Conservation (phyloP, 2,113 vertebrate genomes). For the Macaca mulatta region DNA sequence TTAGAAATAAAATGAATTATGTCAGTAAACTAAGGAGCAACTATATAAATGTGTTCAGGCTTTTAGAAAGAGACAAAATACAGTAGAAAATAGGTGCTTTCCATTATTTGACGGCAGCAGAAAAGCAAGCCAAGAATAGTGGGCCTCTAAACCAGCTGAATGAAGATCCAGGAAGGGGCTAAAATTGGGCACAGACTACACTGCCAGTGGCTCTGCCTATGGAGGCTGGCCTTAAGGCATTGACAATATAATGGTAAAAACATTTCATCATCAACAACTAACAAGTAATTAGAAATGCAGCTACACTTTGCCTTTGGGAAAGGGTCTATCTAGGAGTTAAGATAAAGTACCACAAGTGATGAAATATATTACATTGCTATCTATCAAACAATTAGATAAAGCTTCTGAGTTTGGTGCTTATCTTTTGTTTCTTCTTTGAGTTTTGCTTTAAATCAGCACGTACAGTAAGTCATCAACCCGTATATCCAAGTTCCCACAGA, state of each 20-base stretch:
- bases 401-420: not conserved
- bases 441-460: not conserved
- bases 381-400: not conserved
- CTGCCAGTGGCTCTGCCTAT: not conserved
- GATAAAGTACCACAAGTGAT: not conserved
- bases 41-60: not conserved
- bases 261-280: not conserved
- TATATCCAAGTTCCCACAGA: not conserved
- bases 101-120: not conserved
- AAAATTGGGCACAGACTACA: not conserved
- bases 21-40: not conserved
- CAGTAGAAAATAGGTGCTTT: not conserved
- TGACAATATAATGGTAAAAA: not conserved
- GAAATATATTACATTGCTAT: not conserved
- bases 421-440: not conserved
- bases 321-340: not conserved
- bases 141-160: not conserved
- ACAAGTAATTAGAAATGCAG: slow-evolving; percentile 8
- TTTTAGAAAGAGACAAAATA: not conserved
- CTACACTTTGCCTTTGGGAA: not conserved
- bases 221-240: not conserved
- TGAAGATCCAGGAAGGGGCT: not conserved
- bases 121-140: not conserved
- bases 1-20: not conserved
- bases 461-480: not conserved